Base-by-base conservation (phyloP, 2,797 vertebrate species). In the Danio albolineatus region DNA sequence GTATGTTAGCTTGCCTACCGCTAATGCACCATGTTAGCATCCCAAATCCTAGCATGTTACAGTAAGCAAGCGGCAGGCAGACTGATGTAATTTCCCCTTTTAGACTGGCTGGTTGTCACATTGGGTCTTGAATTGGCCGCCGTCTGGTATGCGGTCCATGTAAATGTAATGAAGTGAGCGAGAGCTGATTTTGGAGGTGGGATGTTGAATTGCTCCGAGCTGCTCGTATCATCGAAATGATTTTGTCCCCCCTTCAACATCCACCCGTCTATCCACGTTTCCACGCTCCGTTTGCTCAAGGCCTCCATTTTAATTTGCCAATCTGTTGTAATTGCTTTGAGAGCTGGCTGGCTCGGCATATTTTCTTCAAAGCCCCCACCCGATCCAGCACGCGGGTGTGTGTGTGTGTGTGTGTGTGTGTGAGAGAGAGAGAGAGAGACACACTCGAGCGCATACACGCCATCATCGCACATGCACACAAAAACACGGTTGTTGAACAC, bases 281-380 rank as follows among this genome's bases (percentile, higher is more conserved):
- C 77, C 59, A 70, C 36, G 77, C 69, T 72, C 38, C 17, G 48
- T 16, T 79, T 91, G 91, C 93, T 93, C 85, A 89, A 91, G 92
- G 91, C 92, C 91, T 93, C 89, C 88, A 92, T 93, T 93, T 93
- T 92, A 92, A 94, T 94, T 93, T 93, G 91, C 92, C 93, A 93
- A 90, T 93, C 91, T 92, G 91, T 87, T 92, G 92, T 94, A 94
- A 94, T 93, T 94, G 91, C 93, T 93, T 92, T 90, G 91, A 93
- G 91, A 92, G 92, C 90, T 83, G 81, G 62, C 88, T 81, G 83
- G 89, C 90, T 90, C 90, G 86, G 85, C 91, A 89, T 90, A 85
- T 90, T 92, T 91, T 43, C 8, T 71, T 53, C 14, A 41, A 14
- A 71, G 39, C 44, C n/a, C 82, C 21, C 67, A 43, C n/a, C 7